phyloP scores from a whole-genome alignment of 1,140 invertebrate genomes.

The Littorina saxatilis region DNA sequence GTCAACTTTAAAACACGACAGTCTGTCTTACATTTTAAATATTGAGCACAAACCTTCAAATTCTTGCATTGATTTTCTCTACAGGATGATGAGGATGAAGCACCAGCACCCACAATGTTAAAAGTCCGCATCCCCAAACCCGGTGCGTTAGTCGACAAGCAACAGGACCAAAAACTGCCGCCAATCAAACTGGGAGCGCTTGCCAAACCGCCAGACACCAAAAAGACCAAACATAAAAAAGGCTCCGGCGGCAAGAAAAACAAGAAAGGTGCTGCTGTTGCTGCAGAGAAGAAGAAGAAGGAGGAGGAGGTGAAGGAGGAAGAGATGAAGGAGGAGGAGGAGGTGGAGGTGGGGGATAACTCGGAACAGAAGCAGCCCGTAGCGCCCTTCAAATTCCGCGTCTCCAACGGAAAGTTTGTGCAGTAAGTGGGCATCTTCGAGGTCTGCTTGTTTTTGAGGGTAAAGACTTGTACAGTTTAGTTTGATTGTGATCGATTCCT shows the following conservation, averaged over 20 bases:
- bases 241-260: conserved; percentile 27
- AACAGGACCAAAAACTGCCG: not conserved
- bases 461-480: no score
- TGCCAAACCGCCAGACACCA: not conserved
- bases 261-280: conserved; percentile 5
- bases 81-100: conserved; percentile 60
- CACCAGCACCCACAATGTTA: conserved; percentile 43
- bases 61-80: no score
- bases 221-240: conserved; percentile 4
- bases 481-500: no score
- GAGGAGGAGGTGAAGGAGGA: conserved; percentile 39
- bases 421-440: conserved; percentile 53
- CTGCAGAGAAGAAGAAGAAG: conserved; percentile 23
- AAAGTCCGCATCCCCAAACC: conserved; percentile 69
- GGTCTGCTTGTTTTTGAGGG: not conserved
- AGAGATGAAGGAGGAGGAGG: conserved; percentile 35
- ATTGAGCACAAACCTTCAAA: no score
- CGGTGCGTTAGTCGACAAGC: conserved; percentile 57
- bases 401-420: conserved; percentile 73
- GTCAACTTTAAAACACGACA: no score
- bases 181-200: not conserved
- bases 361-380: conserved; percentile 41
- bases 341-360: conserved; percentile 25
- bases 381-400: conserved; percentile 66
- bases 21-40: no score